Conservation (phyloP, 2,797 vertebrate species). For the Anolis apletophallus region DNA sequence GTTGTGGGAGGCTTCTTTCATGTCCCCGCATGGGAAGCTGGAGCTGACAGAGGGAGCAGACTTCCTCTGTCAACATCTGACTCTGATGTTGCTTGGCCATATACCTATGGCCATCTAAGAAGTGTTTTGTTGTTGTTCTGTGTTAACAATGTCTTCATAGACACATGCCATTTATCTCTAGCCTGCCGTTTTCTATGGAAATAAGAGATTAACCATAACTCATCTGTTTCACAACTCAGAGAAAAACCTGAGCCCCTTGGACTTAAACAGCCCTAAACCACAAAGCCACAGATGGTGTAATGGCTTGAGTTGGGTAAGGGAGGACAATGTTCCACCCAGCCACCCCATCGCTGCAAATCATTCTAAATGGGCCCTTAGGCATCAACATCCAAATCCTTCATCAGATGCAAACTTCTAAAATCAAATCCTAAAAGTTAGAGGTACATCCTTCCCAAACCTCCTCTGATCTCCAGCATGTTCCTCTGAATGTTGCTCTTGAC, state of each 20-base stretch:
- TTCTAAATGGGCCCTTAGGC: background rate
- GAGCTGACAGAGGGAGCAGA: too few relatives aligned
- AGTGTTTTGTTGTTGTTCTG: too few relatives aligned
- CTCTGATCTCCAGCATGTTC: background rate
- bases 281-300: slow-evolving; percentile 33
- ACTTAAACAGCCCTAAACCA: slow-evolving; percentile 43
- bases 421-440: background rate
- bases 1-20: too few relatives aligned
- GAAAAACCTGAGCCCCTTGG: background rate
- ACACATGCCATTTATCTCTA: background rate
- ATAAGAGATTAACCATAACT: background rate
- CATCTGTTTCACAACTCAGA: slow-evolving; percentile 12
- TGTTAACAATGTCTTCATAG: background rate
- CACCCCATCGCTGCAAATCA: background rate
- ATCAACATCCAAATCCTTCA: background rate
- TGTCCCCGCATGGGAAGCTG: too few relatives aligned
- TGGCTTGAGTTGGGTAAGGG: slow-evolving; percentile 13
- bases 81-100: too few relatives aligned
- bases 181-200: background rate
- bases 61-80: too few relatives aligned
- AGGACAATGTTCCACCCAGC: background rate
- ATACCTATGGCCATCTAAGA: too few relatives aligned
- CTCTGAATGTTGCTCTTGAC: background rate
- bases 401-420: too few relatives aligned
- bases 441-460: background rate